Evolutionary conservation across 2,888 invertebrate species (phyloP), one percentile per base, ranked within the genome.

Genomic region (Melieria omissa): DNA sequence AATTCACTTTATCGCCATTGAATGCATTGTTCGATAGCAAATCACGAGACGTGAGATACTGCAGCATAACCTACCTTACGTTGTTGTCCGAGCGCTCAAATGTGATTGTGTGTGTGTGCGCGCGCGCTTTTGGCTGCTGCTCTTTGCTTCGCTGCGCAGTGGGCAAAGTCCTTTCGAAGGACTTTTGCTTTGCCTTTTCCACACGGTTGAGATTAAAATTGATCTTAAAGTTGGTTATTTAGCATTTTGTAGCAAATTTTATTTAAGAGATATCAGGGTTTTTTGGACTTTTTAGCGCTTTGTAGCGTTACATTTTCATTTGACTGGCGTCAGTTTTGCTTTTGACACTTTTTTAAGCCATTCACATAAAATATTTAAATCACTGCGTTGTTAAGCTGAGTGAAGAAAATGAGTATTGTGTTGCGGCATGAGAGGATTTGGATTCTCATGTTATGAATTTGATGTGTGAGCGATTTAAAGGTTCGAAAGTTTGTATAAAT

Each of bases 31-130:
- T 4, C 5, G 10, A 46, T 16, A 16, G 29, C 29, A 29, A 29
- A 29, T 29, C 29, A 29, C 29, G 29, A 29, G 2, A 29, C 29
- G 29, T 29, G 29, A 29, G 14, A 29, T 14, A 3, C 8, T 57
- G 14, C 16, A 8, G 49, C 49, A 14, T 10, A 41, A 66, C 66
- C 66, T 66, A 66, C 66, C 66, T 66, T 65, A 9, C 29, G 55
- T 14, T 55, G n/a, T 5, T 55, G 46, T 55, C 55, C 65, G 54
- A 12, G 0, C 12, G 14, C 44, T 16, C 12, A 52, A 5, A n/a
- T 64, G 8, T 42, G 7, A 16, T 5, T 54, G 8, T 42, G 8
- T 7, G 29, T 52, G 6, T 54, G 9, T 54, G 16, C 29, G 6
- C 45, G 12, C 8, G 54, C 49, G 44, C 41, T n/a, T 29, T 60